Percentiles rank a stretch among this genome's conserved stretches.
Conservation (phyloP, 2,888 invertebrate genomes). For the Galerucella pusilla region DNA sequence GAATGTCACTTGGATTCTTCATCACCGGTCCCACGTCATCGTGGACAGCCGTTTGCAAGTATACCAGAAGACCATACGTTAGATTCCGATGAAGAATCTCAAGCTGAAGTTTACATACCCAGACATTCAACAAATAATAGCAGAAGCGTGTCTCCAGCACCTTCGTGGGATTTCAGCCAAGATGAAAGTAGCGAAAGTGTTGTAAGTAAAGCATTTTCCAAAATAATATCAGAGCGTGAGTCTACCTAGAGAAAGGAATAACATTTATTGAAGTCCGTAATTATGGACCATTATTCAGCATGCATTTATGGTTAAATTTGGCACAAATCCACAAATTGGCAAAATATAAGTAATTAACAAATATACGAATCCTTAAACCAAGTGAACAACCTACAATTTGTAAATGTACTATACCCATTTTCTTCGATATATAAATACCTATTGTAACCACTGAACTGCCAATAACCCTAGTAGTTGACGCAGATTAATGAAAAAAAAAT, state of each 20-base stretch:
- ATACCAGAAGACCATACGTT: constrained; percentile 66
- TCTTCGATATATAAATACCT: too few relatives aligned
- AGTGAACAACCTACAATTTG: too few relatives aligned
- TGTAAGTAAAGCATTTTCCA: constrained; percentile 13
- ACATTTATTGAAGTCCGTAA: background rate
- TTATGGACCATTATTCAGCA: background rate
- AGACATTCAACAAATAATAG: constrained; percentile 49
- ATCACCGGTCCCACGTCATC: constrained; percentile 61
- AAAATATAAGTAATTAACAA: background rate
- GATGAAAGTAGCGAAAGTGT: constrained; percentile 59
- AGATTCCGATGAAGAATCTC: constrained; percentile 55
- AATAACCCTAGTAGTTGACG: too few relatives aligned
- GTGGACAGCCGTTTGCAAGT: constrained; percentile 64
- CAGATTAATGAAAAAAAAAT: too few relatives aligned
- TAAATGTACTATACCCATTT: too few relatives aligned
- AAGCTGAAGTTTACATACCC: constrained; percentile 37
- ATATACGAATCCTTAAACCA: too few relatives aligned
- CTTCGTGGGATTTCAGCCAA: constrained; percentile 63
- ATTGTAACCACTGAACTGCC: too few relatives aligned
- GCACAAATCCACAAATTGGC: constrained; percentile 6
- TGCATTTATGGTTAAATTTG: background rate
- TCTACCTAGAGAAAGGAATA: background rate
- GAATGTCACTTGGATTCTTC: constrained; percentile 54
- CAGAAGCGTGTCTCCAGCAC: constrained; percentile 61
- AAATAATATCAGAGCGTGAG: background rate